Conservation (phyloP, 2,113 vertebrate genomes). For the Vombatus ursinus region DNA sequence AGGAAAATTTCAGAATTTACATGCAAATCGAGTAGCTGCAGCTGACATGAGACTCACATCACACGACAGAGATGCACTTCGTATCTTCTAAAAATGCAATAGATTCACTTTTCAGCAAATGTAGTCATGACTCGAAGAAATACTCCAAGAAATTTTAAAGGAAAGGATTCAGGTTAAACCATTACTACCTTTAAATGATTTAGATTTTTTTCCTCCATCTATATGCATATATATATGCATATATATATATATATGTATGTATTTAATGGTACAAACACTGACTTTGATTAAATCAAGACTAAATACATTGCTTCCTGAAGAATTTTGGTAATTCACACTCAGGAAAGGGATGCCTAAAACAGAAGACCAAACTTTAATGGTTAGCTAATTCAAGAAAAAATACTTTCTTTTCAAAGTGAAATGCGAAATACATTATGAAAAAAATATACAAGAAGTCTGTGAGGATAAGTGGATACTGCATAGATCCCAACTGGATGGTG, state of each 20-base stretch:
- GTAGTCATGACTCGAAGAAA: conserved; percentile 40
- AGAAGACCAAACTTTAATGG: background rate
- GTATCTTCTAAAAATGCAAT: conserved; percentile 74
- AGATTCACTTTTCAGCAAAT: conserved; percentile 69
- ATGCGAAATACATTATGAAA: background rate
- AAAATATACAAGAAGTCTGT: background rate
- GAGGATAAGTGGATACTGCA: background rate
- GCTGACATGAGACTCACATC: conserved; percentile 78
- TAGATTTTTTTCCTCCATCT: background rate
- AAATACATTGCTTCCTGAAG: conserved; percentile 23
- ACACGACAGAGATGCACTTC: conserved; percentile 78
- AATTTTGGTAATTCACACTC: background rate
- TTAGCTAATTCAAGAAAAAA: background rate
- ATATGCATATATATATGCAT: background rate
- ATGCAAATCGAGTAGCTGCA: conserved; percentile 84
- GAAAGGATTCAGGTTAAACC: conserved; percentile 31
- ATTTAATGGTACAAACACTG: conserved; percentile 42
- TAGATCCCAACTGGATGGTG: background rate
- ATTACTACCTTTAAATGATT: conserved; percentile 26
- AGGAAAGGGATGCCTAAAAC: background rate
- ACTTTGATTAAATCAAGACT: conserved; percentile 27
- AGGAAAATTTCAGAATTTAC: conserved; percentile 84
- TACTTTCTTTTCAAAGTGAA: background rate
- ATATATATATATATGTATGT: too few relatives aligned
- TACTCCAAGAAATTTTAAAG: conserved; percentile 44